Conservation (phyloP, 2,888 invertebrate genomes). For the Alviniconcha strummeri region DNA sequence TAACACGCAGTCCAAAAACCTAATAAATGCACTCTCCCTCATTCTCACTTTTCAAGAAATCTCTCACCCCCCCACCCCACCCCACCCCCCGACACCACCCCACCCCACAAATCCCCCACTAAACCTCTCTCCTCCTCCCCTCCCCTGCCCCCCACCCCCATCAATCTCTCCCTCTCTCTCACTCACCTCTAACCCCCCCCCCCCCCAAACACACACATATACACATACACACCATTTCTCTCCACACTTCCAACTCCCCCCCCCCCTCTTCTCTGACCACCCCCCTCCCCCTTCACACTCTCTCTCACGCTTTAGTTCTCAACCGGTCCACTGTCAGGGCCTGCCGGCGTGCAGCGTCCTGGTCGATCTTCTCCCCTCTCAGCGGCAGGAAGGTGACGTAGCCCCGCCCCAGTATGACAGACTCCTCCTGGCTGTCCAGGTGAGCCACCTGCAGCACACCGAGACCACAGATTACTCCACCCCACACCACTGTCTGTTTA, state of each 20-base stretch:
- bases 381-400: conserved; percentile 38
- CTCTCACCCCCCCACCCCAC: too few species aligned
- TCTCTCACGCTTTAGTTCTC: conserved; percentile 3
- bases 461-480: background rate
- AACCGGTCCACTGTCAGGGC: conserved; percentile 13
- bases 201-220: background rate
- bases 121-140: too few species aligned
- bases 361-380: conserved; percentile 25
- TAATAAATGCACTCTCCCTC: too few species aligned
- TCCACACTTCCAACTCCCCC: background rate
- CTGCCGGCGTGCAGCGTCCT: background rate
- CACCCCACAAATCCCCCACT: too few species aligned
- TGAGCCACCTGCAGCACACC: conserved; percentile 35
- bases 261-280: too few species aligned
- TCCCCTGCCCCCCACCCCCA: too few species aligned
- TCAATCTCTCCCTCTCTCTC: too few species aligned
- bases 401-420: conserved; percentile 33
- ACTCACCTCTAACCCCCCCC: background rate
- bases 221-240: background rate
- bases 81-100: too few species aligned
- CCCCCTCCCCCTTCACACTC: background rate
- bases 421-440: conserved; percentile 31
- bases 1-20: too few species aligned
- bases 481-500: too few species aligned
- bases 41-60: too few species aligned